phyloP scores from a whole-genome alignment of 2,797 vertebrate species.

The Oreortyx pictus region DNA sequence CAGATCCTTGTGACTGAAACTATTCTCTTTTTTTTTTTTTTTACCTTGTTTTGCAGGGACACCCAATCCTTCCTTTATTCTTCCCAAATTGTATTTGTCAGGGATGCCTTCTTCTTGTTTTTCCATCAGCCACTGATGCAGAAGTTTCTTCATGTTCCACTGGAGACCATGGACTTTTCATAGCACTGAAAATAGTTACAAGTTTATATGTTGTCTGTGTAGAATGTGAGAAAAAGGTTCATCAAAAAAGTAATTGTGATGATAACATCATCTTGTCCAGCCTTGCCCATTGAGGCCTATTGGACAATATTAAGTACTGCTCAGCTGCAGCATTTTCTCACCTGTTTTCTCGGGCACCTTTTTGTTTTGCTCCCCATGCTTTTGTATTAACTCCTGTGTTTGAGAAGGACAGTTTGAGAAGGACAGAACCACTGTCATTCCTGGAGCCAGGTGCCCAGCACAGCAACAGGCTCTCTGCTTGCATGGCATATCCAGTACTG shows the following conservation, averaged over 20 bases:
- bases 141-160: background rate
- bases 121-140: background rate
- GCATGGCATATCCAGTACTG: background rate
- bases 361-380: background rate
- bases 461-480: background rate
- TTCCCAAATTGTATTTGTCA: no score
- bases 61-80: no score
- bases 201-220: background rate
- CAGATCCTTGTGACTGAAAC: no score
- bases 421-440: background rate
- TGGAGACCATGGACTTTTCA: background rate
- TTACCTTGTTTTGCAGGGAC: no score
- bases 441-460: background rate
- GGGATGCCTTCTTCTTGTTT: no score
- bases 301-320: background rate
- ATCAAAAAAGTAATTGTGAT: background rate
- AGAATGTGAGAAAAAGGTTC: fast-evolving
- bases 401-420: background rate
- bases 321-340: background rate
- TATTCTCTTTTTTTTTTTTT: no score
- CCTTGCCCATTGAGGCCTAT: background rate
- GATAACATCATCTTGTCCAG: background rate
- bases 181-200: background rate
- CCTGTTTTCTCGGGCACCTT: background rate
- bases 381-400: background rate